Evolutionary conservation across 2,797 vertebrate species (phyloP).

Genomic region (Mastacembelus armatus): DNA sequence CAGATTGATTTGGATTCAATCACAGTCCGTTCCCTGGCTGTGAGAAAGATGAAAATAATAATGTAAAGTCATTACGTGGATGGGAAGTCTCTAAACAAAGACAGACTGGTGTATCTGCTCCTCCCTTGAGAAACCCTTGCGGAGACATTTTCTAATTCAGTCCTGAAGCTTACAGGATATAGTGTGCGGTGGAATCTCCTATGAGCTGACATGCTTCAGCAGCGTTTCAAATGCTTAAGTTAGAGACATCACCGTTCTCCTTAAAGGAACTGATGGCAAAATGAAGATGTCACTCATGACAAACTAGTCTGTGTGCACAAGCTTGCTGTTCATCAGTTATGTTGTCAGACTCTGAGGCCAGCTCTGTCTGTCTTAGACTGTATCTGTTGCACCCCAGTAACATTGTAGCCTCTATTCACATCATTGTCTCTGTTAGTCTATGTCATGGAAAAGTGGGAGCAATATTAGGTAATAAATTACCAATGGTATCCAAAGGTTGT

Average conservation of each 20-base stretch:
- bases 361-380: conserved; percentile 43
- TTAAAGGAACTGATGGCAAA: conserved; percentile 71
- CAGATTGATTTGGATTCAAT: conserved; percentile 77
- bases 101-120: conserved; percentile 43
- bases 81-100: conserved; percentile 73
- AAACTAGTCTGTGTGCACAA: conserved; percentile 68
- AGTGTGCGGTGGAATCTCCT: conserved; percentile 16
- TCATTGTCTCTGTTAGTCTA: conserved; percentile 56
- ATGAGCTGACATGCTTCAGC: conserved; percentile 48
- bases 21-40: conserved; percentile 40
- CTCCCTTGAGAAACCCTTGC: conserved; percentile 18
- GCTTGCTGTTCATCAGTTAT: conserved; percentile 72
- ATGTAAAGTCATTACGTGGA: conserved; percentile 71
- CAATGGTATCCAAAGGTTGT: no score
- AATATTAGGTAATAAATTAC: no score
- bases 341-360: conserved; percentile 65
- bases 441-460: conserved; percentile 28
- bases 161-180: conserved; percentile 36
- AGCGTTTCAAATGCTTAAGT: conserved; percentile 61
- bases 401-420: conserved; percentile 36
- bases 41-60: conserved; percentile 73
- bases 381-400: conserved; percentile 54
- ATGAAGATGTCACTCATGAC: conserved; percentile 84
- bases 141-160: conserved; percentile 57
- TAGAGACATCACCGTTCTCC: conserved; percentile 63